These are phyloP conservation scores for Pyrocoelia pectoralis DNA, from an alignment of 2,888 invertebrate species.

Conservation along the genomic window DNA sequence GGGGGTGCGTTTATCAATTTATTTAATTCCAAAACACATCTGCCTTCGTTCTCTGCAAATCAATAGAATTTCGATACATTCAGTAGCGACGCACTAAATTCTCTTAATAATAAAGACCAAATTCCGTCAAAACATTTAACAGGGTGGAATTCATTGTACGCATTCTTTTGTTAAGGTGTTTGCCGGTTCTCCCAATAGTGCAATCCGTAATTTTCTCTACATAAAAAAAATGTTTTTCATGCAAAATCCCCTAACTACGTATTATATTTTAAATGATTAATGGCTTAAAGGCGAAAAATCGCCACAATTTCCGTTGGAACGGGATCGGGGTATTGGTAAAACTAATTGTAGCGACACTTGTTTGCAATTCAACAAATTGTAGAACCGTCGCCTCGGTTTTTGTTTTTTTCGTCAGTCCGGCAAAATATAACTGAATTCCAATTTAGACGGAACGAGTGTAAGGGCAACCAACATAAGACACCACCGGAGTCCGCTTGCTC, in stretches of 20 bases:
- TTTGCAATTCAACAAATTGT: conserved; percentile 24
- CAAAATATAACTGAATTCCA: conserved; percentile 26
- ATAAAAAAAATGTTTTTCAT: conserved; percentile 48
- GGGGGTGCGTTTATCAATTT: conserved; percentile 20
- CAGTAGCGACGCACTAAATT: conserved; percentile 25
- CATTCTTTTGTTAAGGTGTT: conserved; percentile 35
- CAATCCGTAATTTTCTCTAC: conserved; percentile 40
- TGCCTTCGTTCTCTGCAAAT: conserved; percentile 21
- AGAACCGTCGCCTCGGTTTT: conserved; percentile 5
- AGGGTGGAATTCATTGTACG: conserved; percentile 32
- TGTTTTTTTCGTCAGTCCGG: conserved; percentile 14
- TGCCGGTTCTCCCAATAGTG: conserved; percentile 35
- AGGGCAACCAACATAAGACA: conserved; percentile 27
- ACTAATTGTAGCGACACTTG: conserved; percentile 26
- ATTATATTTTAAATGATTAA: conserved; percentile 49
- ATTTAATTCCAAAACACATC: conserved; percentile 29
- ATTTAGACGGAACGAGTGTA: conserved; percentile 32
- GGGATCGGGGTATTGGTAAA: no score
- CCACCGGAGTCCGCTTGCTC: conserved; percentile 42
- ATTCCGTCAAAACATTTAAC: conserved; percentile 27
- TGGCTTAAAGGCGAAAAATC: conserved; percentile 33
- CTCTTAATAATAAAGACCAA: conserved; percentile 30
- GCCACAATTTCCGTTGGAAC: conserved; percentile 6
- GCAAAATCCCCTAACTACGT: conserved; percentile 50
- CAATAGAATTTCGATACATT: conserved; percentile 34